Percentiles rank a stretch among this genome's conserved stretches.
These are phyloP conservation scores for Xylota sylvarum DNA, from an alignment of 2,888 invertebrate genomes.

Conservation along the genomic window DNA sequence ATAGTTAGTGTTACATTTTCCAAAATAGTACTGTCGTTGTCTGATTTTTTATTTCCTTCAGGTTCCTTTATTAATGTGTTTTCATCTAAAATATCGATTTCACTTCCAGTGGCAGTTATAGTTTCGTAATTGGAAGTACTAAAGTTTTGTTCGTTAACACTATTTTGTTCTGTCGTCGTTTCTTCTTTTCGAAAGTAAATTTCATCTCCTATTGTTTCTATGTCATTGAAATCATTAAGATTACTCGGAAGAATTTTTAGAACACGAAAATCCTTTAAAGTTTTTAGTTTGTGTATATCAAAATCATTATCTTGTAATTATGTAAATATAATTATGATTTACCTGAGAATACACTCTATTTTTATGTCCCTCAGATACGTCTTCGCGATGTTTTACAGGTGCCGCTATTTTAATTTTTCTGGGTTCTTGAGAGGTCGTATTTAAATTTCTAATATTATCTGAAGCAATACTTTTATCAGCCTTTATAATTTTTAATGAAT, in stretches of 20 bases:
- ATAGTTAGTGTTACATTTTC: conserved; percentile 78
- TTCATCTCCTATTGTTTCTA: conserved; percentile 79
- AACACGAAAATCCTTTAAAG: conserved; percentile 78
- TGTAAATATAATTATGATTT: conserved; percentile 34
- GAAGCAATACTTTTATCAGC: conserved; percentile 61
- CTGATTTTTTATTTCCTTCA: conserved; percentile 20
- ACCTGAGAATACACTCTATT: conserved; percentile 79
- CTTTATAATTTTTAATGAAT: conserved; percentile 80
- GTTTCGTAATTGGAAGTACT: conserved; percentile 33
- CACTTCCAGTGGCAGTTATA: conserved; percentile 6
- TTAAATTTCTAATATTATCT: conserved; percentile 47
- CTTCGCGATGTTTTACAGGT: conserved; percentile 49
- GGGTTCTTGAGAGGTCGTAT: conserved; percentile 4
- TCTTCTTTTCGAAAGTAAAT: conserved; percentile 79
- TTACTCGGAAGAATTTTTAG: conserved; percentile 79
- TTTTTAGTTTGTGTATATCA: background rate
- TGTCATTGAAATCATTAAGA: conserved; percentile 78
- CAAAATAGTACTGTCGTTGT: conserved; percentile 56
- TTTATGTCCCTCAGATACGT: conserved; percentile 42
- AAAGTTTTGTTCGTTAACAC: conserved; percentile 24
- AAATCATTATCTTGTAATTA: background rate
- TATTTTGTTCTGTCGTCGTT: conserved; percentile 36
- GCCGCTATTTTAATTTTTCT: conserved; percentile 62
- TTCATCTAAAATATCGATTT: conserved; percentile 17
- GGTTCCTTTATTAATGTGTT: background rate